A percentile compares a stretch with the other conserved stretches of the same genome.
Conservation (phyloP, 2,888 invertebrate species). For the Lissonota sp. region DNA sequence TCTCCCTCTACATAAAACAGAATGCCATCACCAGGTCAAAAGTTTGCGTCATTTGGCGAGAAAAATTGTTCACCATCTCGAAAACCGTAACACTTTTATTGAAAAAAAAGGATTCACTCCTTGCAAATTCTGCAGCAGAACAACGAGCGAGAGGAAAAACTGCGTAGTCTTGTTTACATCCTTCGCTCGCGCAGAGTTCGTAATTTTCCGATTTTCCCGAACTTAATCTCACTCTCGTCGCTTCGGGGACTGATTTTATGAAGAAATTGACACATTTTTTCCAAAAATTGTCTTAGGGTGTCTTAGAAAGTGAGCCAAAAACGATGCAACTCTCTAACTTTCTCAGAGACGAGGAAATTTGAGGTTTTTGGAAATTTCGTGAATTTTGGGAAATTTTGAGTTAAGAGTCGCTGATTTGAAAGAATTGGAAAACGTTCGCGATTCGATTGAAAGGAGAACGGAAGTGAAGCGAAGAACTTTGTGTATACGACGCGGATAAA, state of each 20-base stretch:
- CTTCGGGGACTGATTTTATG: conserved; percentile 31
- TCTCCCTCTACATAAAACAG: conserved; percentile 12
- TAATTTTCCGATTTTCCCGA: background rate
- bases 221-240: conserved; percentile 28
- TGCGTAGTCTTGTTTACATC: conserved; percentile 58
- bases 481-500: conserved; percentile 31
- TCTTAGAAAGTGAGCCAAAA: background rate
- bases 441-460: background rate
- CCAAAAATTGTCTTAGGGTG: background rate
- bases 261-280: conserved; percentile 26
- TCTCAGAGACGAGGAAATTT: too few species aligned
- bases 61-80: background rate
- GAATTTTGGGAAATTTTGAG: background rate
- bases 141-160: conserved; percentile 2
- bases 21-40: conserved; percentile 4
- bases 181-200: background rate
- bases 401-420: too few species aligned
- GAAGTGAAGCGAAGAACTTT: conserved; percentile 18
- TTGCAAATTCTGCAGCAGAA: conserved; percentile 16
- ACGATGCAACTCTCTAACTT: background rate
- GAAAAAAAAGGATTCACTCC: conserved; percentile 9
- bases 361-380: background rate
- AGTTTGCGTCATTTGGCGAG: background rate
- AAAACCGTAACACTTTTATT: background rate
- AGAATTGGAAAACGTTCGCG: too few species aligned